Base-by-base conservation (phyloP, 2,888 invertebrate genomes). In the Elaeidobius kamerunicus region DNA sequence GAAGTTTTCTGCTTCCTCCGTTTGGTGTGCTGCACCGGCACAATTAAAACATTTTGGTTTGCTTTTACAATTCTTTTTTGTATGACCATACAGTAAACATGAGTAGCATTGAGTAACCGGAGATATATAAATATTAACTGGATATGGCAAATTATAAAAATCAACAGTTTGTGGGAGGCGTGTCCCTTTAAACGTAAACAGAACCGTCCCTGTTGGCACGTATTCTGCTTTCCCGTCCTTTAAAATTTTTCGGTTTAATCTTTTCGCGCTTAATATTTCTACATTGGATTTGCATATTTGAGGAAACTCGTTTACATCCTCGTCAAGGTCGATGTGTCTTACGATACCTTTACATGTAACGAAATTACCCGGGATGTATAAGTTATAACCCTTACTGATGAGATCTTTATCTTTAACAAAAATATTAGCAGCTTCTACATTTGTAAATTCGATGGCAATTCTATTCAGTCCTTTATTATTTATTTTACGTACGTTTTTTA, bases 61-160 rank as follows among this genome's bases (percentile, higher is more conserved):
- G 4, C 20, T 34, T 35, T 52, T 52, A 14, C 43, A 35, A 39
- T 45, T 38, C 12, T 38, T 38, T 27, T 46, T 39, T 14, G 40
- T 52, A 12, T 52, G 46, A 11, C 52, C 52, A 18, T 52, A 52
- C 9, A 45, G 6, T 36, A 43, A 28, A 35, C n/a, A n/a, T n/a
- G n/a, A n/a, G n/a, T n/a, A n/a, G n/a, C n/a, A n/a, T n/a, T n/a
- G n/a, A n/a, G n/a, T 44, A 2, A 44, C 51, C 3, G 44, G 44
- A 5, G 44, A 28, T 4, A 43, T 32, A 20, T 44, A 51, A n/a
- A 36, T 35, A 9, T 11, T 11, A 18, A 44, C 30, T 16, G 14
- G n/a, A 15, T 17, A n/a, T 27, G 9, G 20, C 16, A 43, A 11
- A 18, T 14, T 11, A 40, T 18, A 40, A 14, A 15, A 40, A 20